phyloP scores from a whole-genome alignment of 2,888 invertebrate genomes.

The Cenopis cana region DNA sequence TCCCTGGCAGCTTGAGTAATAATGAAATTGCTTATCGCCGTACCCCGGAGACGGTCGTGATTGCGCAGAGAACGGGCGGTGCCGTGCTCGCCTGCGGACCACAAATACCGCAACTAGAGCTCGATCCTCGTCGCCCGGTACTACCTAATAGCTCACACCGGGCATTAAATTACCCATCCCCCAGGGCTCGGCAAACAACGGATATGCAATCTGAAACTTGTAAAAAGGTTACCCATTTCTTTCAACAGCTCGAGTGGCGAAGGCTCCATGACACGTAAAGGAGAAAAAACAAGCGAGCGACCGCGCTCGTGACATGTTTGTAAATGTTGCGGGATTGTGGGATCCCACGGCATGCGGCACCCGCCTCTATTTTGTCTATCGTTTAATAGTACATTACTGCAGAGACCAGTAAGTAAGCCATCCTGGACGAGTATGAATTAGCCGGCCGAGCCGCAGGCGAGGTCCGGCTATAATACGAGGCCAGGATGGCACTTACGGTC shows the following conservation, averaged over 20 bases:
- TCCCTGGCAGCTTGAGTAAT: conserved; percentile 41
- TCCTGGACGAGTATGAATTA: no score
- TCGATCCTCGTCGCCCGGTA: conserved; percentile 55
- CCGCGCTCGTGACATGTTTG: conserved; percentile 72
- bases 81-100: conserved; percentile 63
- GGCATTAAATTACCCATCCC: conserved; percentile 57
- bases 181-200: conserved; percentile 52
- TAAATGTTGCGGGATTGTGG: conserved; percentile 69
- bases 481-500: no score
- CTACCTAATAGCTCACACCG: conserved; percentile 53
- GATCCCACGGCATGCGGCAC: conserved; percentile 60
- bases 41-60: conserved; percentile 44
- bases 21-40: conserved; percentile 46
- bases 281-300: conserved; percentile 61
- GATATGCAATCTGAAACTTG: conserved; percentile 59
- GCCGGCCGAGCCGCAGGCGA: no score
- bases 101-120: conserved; percentile 57
- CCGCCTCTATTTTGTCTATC: conserved; percentile 60
- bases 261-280: conserved; percentile 57
- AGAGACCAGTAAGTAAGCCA: no score
- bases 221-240: conserved; percentile 73
- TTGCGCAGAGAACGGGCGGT: conserved; percentile 47
- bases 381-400: no score
- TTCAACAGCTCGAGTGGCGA: conserved; percentile 62
- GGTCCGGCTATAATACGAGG: no score